These are phyloP conservation scores for Bryconaethiops microstoma DNA, from an alignment of 2,797 vertebrate species.

Conservation along the genomic window DNA sequence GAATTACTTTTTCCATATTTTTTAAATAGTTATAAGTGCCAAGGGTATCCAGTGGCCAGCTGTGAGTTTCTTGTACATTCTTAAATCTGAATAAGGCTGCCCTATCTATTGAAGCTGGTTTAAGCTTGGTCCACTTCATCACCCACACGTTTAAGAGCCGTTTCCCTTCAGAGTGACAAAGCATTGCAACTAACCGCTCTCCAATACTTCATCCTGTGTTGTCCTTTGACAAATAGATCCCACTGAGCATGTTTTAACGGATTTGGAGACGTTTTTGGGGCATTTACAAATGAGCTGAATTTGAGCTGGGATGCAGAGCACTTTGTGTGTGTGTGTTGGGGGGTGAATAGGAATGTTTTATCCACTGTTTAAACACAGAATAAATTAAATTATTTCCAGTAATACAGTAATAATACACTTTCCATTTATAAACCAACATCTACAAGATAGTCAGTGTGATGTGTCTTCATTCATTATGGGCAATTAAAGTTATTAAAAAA, in stretches of 20 bases:
- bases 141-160: not conserved
- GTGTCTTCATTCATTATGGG: too few species aligned
- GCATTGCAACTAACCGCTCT: not conserved
- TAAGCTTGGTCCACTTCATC: not conserved
- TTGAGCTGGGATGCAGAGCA: not conserved
- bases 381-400: not conserved
- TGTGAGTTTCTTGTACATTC: not conserved
- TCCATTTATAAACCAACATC: too few species aligned
- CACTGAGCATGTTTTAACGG: not conserved
- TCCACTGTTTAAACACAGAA: not conserved
- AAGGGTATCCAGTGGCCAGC: not conserved
- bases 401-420: not conserved
- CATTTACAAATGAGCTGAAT: not conserved
- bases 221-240: constrained; percentile 22
- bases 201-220: not conserved
- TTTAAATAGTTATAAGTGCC: too few species aligned
- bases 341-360: not conserved
- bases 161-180: not conserved
- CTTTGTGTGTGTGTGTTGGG: too few species aligned
- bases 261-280: constrained; percentile 24
- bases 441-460: too few species aligned
- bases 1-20: too few species aligned
- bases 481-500: too few species aligned
- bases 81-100: not conserved
- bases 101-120: not conserved